phyloP scores from a whole-genome alignment of 2,113 vertebrate species.

The Scomber scombrus region DNA sequence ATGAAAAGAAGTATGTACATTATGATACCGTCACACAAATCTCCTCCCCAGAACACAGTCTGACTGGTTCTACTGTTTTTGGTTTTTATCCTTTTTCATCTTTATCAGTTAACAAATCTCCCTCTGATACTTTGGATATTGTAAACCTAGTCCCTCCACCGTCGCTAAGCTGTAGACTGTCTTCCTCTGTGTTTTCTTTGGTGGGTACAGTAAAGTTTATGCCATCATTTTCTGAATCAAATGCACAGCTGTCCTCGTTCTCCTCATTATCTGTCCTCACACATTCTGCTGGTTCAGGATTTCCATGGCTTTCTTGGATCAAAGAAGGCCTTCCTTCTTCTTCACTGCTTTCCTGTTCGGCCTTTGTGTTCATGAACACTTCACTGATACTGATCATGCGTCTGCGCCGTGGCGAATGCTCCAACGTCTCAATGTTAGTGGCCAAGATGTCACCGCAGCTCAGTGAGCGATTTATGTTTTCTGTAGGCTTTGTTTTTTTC shows the following conservation, averaged over 20 bases:
- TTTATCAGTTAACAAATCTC: conserved; percentile 10
- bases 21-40: not conserved
- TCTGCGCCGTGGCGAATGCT: conserved; percentile 77
- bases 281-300: conserved; percentile 69
- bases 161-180: conserved; percentile 31
- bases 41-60: not conserved
- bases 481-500: conserved; percentile 48
- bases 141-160: conserved; percentile 60
- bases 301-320: conserved; percentile 57
- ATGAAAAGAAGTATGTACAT: conserved; percentile 2
- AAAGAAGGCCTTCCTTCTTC: conserved; percentile 34
- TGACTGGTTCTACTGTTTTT: not conserved
- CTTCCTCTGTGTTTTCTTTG: conserved; percentile 12
- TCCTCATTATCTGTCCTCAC: conserved; percentile 49
- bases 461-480: conserved; percentile 84
- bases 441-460: conserved; percentile 82
- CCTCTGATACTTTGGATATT: conserved; percentile 68
- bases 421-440: conserved; percentile 72
- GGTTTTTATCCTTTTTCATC: conserved; percentile 65
- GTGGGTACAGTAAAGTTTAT: conserved; percentile 44
- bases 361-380: conserved; percentile 77
- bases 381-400: conserved; percentile 81
- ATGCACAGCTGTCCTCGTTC: conserved; percentile 69
- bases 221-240: conserved; percentile 80
- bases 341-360: not conserved